Evolutionary conservation across 2,113 vertebrate species (phyloP).

Genomic region (Pygoscelis adeliae): DNA sequence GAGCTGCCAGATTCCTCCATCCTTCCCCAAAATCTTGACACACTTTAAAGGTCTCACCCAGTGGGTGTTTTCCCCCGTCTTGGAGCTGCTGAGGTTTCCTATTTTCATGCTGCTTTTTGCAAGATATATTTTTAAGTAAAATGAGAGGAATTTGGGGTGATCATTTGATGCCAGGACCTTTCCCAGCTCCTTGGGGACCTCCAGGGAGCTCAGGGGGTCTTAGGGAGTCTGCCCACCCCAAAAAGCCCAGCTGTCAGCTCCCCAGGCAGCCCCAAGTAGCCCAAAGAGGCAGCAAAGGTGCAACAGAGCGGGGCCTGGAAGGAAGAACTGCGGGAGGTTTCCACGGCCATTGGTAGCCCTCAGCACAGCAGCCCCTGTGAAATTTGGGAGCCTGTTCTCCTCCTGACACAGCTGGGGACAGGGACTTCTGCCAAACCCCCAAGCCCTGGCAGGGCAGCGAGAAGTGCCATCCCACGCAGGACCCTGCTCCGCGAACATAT

Average conservation of each 20-base stretch:
- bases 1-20: not conserved
- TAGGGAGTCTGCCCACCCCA: not conserved
- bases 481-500: accelerated
- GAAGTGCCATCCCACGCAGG: not conserved
- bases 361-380: not conserved
- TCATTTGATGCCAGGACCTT: not conserved
- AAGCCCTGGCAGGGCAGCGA: not conserved
- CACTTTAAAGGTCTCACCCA: not conserved
- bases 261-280: not conserved
- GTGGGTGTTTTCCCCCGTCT: not conserved
- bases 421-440: not conserved
- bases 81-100: not conserved
- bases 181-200: not conserved
- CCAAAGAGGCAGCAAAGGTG: accelerated
- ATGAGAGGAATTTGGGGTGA: not conserved
- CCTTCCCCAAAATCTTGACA: not conserved
- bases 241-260: not conserved
- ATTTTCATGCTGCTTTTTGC: not conserved
- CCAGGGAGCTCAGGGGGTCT: not conserved
- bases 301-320: not conserved
- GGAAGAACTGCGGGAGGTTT: not conserved
- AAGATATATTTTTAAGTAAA: not conserved
- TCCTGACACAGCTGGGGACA: not conserved
- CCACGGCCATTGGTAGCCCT: accelerated
- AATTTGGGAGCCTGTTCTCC: not conserved